A percentile compares a stretch with the other conserved stretches of the same genome.
Evolutionary conservation across 1,140 invertebrate genomes (phyloP).

Genomic region (Caenorhabditis elegans): WBcel235 BX284603.4:6263501-6264000

Average conservation of each 20-base stretch:
- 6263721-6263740: background rate
- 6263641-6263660: background rate
- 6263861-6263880: no score
- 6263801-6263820: background rate
- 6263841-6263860: background rate
- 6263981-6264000: no score
- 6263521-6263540: no score
- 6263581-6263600: background rate
- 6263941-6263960: no score
- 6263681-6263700: constrained; percentile 5
- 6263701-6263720: background rate
- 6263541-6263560: no score
- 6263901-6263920: no score
- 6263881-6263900: no score
- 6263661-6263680: background rate
- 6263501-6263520: no score
- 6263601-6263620: no score
- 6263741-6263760: background rate
- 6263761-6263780: background rate
- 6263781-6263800: background rate
- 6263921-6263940: no score
- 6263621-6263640: background rate
- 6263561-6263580: no score
- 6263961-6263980: no score
- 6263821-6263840: background rate